Evolutionary conservation across 2,888 invertebrate genomes (phyloP).

Genomic region (Aspidiotus rigidus): DNA sequence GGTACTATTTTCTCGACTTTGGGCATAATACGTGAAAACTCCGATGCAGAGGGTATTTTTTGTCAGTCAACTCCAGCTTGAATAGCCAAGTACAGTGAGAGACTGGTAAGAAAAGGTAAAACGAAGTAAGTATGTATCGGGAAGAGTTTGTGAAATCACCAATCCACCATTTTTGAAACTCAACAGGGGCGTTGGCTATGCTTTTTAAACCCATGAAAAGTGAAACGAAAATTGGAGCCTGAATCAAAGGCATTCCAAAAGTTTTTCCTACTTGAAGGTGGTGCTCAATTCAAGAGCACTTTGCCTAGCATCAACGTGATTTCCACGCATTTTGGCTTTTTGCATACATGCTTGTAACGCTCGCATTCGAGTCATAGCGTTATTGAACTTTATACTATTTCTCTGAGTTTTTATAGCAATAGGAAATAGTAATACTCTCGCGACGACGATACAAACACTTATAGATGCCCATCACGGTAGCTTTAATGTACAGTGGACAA

Average conservation of each 20-base stretch:
- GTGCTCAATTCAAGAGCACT: slow-evolving; percentile 67
- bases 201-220: slow-evolving; percentile 77
- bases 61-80: slow-evolving; percentile 44
- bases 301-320: slow-evolving; percentile 64
- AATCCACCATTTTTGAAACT: slow-evolving; percentile 81
- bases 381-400: slow-evolving; percentile 70
- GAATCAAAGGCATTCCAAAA: slow-evolving; percentile 64
- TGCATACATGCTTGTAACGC: slow-evolving; percentile 72
- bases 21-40: slow-evolving; percentile 46
- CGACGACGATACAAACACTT: slow-evolving; percentile 63
- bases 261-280: slow-evolving; percentile 69
- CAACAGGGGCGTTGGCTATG: slow-evolving; percentile 86
- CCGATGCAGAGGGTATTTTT: neutral
- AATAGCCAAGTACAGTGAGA: slow-evolving; percentile 71
- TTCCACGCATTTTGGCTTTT: slow-evolving; percentile 74
- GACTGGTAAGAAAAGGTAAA: slow-evolving; percentile 74
- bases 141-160: slow-evolving; percentile 82
- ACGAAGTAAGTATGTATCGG: slow-evolving; percentile 84
- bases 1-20: slow-evolving; percentile 72
- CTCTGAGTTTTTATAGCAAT: slow-evolving; percentile 72
- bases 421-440: slow-evolving; percentile 72
- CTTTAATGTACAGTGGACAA: slow-evolving; percentile 65
- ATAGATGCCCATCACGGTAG: slow-evolving; percentile 93
- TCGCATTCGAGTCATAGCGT: slow-evolving; percentile 77
- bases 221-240: slow-evolving; percentile 80